Evolutionary conservation across 2,888 invertebrate genomes (phyloP).

Genomic region (Ochropleura leucogaster): DNA sequence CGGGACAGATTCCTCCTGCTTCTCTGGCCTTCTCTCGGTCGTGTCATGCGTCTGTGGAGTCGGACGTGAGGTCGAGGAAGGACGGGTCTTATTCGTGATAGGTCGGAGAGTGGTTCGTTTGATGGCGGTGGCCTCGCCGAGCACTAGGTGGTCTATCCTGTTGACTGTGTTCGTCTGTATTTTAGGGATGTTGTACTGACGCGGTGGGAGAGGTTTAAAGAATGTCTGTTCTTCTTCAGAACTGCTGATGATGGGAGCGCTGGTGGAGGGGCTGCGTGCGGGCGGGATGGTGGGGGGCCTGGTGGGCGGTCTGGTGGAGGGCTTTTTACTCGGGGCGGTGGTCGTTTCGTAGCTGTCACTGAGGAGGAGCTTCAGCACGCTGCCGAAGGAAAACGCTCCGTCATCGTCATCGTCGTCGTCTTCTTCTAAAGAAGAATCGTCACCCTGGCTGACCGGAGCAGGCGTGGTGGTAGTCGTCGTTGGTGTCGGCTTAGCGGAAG

Average conservation of each 20-base stretch:
- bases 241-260: constrained; percentile 63
- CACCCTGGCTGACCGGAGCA: constrained; percentile 72
- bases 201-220: constrained; percentile 78
- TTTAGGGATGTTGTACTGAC: constrained; percentile 71
- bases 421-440: constrained; percentile 76
- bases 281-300: constrained; percentile 59
- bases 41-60: constrained; percentile 22
- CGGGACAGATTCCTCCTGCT: constrained; percentile 62
- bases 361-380: constrained; percentile 91
- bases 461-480: constrained; percentile 33
- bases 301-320: constrained; percentile 28
- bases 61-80: not conserved
- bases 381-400: constrained; percentile 91
- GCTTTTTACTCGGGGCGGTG: constrained; percentile 65
- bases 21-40: constrained; percentile 58
- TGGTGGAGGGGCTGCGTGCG: constrained; percentile 37
- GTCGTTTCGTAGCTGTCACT: constrained; percentile 85
- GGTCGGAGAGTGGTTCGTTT: constrained; percentile 76
- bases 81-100: constrained; percentile 59
- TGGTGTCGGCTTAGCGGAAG: constrained; percentile 41
- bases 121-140: constrained; percentile 86
- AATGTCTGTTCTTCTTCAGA: constrained; percentile 46
- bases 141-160: constrained; percentile 85
- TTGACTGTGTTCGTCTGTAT: constrained; percentile 77
- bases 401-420: constrained; percentile 86